A percentile compares a stretch with the other conserved stretches of the same genome.
Evolutionary conservation across 1,140 invertebrate genomes (phyloP).

Genomic region (Drosophila virilis): DNA sequence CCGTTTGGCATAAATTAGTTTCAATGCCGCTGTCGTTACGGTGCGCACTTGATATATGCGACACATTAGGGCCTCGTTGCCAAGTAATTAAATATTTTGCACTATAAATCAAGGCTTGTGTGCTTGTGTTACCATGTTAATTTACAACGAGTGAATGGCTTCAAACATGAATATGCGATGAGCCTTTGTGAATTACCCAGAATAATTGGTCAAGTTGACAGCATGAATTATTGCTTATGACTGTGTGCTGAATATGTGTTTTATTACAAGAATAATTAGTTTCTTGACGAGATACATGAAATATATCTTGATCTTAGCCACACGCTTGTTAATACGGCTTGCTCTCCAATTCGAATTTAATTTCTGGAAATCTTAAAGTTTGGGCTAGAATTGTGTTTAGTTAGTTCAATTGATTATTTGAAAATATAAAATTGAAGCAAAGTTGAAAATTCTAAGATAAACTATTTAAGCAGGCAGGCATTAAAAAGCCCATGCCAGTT

Average conservation of each 20-base stretch:
- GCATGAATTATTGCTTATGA: not conserved
- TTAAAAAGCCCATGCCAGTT: not conserved
- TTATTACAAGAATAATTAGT: too few species aligned
- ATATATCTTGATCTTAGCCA: too few species aligned
- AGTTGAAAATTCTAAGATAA: too few species aligned
- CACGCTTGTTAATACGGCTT: too few species aligned
- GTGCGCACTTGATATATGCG: slow-evolving; percentile 65
- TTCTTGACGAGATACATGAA: not conserved
- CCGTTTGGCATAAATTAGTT: slow-evolving; percentile 79
- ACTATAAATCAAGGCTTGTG: slow-evolving; percentile 55
- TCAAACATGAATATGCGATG: slow-evolving; percentile 1
- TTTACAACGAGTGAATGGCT: slow-evolving; percentile 1
- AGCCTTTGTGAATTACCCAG: not conserved
- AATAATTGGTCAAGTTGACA: not conserved
- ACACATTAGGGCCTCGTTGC: slow-evolving; percentile 60
- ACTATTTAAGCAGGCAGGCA: too few species aligned
- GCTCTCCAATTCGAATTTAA: not conserved
- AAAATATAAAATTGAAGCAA: too few species aligned
- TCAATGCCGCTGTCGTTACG: slow-evolving; percentile 39
- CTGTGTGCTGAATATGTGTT: not conserved
- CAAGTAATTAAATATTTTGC: slow-evolving; percentile 70
- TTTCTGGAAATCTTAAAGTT: not conserved
- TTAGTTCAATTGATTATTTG: too few species aligned
- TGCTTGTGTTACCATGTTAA: slow-evolving; percentile 4
- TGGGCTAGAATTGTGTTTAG: too few species aligned